Conservation (phyloP, 1,140 invertebrate genomes). For the Dendrolimus punctatus region DNA sequence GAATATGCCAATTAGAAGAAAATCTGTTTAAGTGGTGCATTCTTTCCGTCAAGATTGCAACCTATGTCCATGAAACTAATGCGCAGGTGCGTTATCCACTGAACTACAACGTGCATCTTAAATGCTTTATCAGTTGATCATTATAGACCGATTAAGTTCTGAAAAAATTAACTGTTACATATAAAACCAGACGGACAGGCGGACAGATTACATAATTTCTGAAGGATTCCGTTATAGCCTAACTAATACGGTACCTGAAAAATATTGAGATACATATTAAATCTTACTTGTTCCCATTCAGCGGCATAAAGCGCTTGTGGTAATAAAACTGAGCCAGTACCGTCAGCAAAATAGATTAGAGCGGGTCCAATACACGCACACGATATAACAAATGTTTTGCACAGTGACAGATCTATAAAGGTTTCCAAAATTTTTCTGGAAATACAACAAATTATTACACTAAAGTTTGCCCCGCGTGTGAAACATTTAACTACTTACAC, state of each 20-base stretch:
- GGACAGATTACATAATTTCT: too few relatives aligned
- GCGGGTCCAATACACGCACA: slow-evolving; percentile 71
- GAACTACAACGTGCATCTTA: too few relatives aligned
- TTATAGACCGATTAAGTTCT: too few relatives aligned
- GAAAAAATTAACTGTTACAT: too few relatives aligned
- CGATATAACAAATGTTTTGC: slow-evolving; percentile 65
- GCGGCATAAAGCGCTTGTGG: slow-evolving; percentile 35
- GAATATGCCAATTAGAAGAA: too few relatives aligned
- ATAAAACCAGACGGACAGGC: too few relatives aligned
- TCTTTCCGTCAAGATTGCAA: too few relatives aligned
- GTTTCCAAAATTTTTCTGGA: slow-evolving; percentile 42
- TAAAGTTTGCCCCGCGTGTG: background rate
- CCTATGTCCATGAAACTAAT: too few relatives aligned
- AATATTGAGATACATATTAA: slow-evolving; percentile 1
- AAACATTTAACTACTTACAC: background rate
- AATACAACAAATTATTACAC: slow-evolving; percentile 2
- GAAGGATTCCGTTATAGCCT: too few relatives aligned
- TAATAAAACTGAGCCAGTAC: slow-evolving; percentile 58
- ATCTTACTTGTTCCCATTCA: slow-evolving; percentile 35
- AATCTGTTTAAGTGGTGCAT: too few relatives aligned
- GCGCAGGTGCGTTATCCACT: too few relatives aligned
- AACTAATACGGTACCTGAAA: background rate
- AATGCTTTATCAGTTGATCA: too few relatives aligned
- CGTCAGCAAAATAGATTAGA: slow-evolving; percentile 63
- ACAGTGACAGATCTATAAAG: slow-evolving; percentile 65